Base-by-base conservation (phyloP, 2,797 vertebrate genomes). In the Bovichtus variegatus region DNA sequence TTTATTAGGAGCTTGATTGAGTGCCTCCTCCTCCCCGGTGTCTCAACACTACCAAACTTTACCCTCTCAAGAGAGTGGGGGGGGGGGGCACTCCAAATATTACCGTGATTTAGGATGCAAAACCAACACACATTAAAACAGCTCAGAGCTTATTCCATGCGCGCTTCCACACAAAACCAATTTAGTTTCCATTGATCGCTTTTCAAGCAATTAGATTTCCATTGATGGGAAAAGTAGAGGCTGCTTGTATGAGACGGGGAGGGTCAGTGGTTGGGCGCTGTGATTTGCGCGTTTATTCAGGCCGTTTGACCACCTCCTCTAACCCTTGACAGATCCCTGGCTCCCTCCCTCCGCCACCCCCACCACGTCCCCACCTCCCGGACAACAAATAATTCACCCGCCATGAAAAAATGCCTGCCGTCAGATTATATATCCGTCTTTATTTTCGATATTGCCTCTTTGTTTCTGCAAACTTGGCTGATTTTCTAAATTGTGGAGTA, bases 401-500 rank as follows among this genome's bases (percentile, higher is more conserved):
- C 76, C 89, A 83, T 84, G 87, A 85, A 87, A 38, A 92, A 92
- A 86, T 57, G 90, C 77, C 84, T 82, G 87, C 89, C 89, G 84
- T 94, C 91, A 89, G 92, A 94, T 94, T 91, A 91, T 91, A 93
- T 93, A 92, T 94, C 91, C 89, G 90, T 94, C 93, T 94, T 93
- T 93, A 92, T 94, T 94, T 95, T 93, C 93, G 90, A 94, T 91
- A 94, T 94, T 74, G 91, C 91, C 91, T 93, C 89, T 92, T 93
- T 93, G 92, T 94, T 94, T 94, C 93, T 94, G 93, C 95, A 94
- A 93, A 95, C 91, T 94, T 93, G 93, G 94, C 94, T 93, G 94
- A 92, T 94, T 95, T 93, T 95, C 91, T 93, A 93, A 93, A 95
- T 94, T 94, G 94, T 89, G 88, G 92, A 89, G 93, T 95, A 95